phyloP scores from a whole-genome alignment of 2,797 vertebrate genomes.

The Apodemus agrarius region DNA sequence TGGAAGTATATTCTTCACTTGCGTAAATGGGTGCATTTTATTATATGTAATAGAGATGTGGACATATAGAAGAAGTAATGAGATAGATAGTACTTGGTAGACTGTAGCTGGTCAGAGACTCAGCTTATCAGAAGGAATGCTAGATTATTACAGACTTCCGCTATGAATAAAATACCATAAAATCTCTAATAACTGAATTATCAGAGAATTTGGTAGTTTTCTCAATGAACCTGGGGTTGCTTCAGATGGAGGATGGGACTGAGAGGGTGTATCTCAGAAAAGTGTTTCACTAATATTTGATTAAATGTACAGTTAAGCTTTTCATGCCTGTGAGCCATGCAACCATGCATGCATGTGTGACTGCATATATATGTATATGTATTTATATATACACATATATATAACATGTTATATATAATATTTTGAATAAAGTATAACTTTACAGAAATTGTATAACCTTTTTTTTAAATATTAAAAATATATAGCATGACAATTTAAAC shows the following conservation, averaged over 20 bases:
- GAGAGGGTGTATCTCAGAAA: rapidly evolving
- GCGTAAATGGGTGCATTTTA: not conserved
- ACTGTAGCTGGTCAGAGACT: not conserved
- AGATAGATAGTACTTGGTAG: not conserved
- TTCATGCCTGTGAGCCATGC: not conserved
- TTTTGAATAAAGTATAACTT: not conserved
- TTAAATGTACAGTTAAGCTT: not conserved
- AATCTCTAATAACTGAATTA: not conserved
- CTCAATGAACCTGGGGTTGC: not conserved
- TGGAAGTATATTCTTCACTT: not conserved
- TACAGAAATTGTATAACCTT: not conserved
- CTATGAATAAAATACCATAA: not conserved
- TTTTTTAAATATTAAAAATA: not conserved
- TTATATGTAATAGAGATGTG: not conserved
- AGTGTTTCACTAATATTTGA: not conserved
- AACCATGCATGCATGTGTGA: not conserved
- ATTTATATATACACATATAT: too few species aligned
- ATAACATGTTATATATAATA: not conserved
- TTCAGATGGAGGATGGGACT: not conserved
- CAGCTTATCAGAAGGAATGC: not conserved
- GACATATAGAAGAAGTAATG: not conserved
- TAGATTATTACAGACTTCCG: not conserved
- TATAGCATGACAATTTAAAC: not conserved
- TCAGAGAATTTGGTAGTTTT: not conserved
- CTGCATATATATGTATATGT: too few species aligned